A percentile compares a stretch with the other conserved stretches of the same genome.
These are phyloP conservation scores for Nothocercus nigrocapillus DNA, from an alignment of 2,113 vertebrate species.

Conservation along the genomic window DNA sequence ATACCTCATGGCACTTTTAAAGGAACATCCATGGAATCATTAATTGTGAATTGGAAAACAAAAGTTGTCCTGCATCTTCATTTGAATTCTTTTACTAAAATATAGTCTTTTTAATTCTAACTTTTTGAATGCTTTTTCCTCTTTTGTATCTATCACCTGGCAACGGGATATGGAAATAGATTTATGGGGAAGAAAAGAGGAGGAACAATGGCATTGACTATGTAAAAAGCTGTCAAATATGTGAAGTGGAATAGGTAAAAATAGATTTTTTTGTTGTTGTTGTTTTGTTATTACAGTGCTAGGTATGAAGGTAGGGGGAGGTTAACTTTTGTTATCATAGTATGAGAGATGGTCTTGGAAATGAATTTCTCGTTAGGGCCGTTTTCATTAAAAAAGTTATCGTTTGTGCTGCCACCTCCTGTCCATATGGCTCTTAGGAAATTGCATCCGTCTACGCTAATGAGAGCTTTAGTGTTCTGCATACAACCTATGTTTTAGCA, in stretches of 20 bases:
- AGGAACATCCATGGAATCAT: neutral
- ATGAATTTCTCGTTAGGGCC: neutral
- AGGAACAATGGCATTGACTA: neutral
- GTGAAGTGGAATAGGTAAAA: neutral
- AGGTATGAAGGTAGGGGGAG: rapidly evolving
- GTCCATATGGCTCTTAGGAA: neutral
- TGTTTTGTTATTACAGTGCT: neutral
- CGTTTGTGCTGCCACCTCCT: neutral
- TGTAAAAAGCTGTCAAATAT: neutral
- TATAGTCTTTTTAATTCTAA: neutral
- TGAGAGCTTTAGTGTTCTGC: neutral
- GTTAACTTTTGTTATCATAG: neutral
- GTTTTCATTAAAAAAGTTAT: neutral
- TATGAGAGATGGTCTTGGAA: neutral
- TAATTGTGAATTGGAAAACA: neutral
- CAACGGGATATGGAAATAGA: neutral
- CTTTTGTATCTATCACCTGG: neutral
- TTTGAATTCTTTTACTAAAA: neutral
- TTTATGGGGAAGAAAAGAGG: neutral
- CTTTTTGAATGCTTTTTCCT: neutral
- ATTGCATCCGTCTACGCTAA: neutral
- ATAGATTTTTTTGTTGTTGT: neutral
- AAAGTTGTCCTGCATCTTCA: neutral
- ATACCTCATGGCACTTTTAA: neutral
- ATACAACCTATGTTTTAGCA: neutral